A percentile compares a stretch with the other conserved stretches of the same genome.
phyloP scores from a whole-genome alignment of 1,140 invertebrate genomes.

The Drosophila jambulina region DNA sequence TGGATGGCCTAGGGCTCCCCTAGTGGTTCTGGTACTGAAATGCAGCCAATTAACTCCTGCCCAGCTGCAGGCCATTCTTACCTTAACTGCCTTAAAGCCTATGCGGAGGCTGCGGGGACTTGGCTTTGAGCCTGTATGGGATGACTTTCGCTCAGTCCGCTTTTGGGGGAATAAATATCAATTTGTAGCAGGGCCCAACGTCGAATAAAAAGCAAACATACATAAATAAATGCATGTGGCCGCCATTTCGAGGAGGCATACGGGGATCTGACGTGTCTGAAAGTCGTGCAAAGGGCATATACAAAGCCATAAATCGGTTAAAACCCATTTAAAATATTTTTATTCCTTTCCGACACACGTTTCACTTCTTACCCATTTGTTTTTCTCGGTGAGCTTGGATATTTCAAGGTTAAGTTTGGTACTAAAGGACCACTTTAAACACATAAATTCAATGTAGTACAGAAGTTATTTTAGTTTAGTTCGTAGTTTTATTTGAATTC shows the following conservation, averaged over 20 bases:
- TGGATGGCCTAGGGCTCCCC: neutral
- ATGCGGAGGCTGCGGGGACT: neutral
- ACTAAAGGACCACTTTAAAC: neutral
- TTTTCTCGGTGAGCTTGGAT: neutral
- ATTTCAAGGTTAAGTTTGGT: neutral
- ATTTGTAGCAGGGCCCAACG: constrained; percentile 56
- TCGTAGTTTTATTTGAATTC: neutral
- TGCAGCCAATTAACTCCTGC: constrained; percentile 21
- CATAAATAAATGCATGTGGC: constrained; percentile 64
- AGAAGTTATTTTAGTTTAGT: no score
- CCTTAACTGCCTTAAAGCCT: constrained; percentile 31
- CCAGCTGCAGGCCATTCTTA: constrained; percentile 6
- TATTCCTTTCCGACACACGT: constrained; percentile 41
- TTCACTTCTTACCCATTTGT: constrained; percentile 18
- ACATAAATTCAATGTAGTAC: neutral
- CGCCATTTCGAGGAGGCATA: constrained; percentile 14
- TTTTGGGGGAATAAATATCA: constrained; percentile 64
- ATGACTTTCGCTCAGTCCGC: constrained; percentile 28
- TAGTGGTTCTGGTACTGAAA: constrained; percentile 11
- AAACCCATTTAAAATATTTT: constrained; percentile 74
- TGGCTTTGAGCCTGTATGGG: constrained; percentile 11
- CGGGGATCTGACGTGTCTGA: neutral
- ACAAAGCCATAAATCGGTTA: constrained; percentile 62
- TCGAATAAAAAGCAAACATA: constrained; percentile 50
- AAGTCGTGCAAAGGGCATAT: constrained; percentile 20